phyloP scores from a whole-genome alignment of 35 echinoderm and acorn worm genomes.

The Apostichopus japonicus region DNA sequence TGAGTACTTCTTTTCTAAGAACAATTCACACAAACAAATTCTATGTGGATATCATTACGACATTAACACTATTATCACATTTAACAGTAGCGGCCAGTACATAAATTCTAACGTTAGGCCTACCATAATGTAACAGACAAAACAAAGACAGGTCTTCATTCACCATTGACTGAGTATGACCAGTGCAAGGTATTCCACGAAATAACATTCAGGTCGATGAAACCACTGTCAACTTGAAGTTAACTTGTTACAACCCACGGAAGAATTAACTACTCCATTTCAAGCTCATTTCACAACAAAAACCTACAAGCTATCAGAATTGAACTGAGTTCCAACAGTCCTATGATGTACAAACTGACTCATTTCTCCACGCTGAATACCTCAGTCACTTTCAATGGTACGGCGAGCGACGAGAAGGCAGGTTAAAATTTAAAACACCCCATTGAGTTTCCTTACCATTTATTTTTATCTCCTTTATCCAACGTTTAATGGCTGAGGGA shows the following conservation, averaged over 20 bases:
- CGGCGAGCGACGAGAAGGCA: neutral
- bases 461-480: conserved; percentile 7
- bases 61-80: too few relatives aligned
- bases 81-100: too few relatives aligned
- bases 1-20: too few relatives aligned
- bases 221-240: neutral
- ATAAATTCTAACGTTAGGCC: too few relatives aligned
- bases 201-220: neutral
- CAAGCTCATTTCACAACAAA: neutral
- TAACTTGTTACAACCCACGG: neutral
- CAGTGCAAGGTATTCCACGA: neutral
- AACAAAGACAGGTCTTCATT: conserved; percentile 12
- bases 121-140: neutral
- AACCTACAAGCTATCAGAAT: neutral
- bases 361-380: conserved; percentile 11
- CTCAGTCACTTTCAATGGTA: conserved; percentile 14
- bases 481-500: conserved; percentile 12
- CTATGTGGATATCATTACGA: too few relatives aligned
- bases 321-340: neutral
- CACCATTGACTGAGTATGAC: neutral
- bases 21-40: too few relatives aligned
- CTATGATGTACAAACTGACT: conserved; percentile 3
- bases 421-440: conserved; percentile 14
- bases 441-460: conserved; percentile 9
- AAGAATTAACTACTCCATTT: neutral